phyloP scores from a whole-genome alignment of 2,797 vertebrate species.

The Poeciliopsis gracilis region DNA sequence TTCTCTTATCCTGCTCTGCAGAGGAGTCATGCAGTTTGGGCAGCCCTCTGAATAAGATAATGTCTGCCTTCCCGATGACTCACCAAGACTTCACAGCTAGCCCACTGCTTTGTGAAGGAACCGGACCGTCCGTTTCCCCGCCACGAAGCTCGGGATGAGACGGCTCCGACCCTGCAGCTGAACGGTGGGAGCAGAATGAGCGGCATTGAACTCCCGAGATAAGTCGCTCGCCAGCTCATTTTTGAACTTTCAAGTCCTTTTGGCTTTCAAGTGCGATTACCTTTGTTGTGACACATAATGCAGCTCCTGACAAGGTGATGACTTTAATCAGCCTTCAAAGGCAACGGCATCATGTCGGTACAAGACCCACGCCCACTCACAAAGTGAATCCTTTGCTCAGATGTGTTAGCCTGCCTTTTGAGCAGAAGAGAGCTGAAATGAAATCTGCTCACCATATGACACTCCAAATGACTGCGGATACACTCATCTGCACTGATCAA shows the following conservation, averaged over 20 bases:
- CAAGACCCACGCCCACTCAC: conserved; percentile 1
- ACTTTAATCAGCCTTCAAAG: conserved; percentile 65
- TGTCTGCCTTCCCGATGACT: conserved; percentile 60
- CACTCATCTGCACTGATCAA: conserved; percentile 2
- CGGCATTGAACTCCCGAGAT: conserved; percentile 40
- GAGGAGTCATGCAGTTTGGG: conserved; percentile 36
- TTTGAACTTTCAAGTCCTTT: conserved; percentile 40
- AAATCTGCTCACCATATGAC: not conserved
- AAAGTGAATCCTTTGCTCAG: conserved; percentile 3
- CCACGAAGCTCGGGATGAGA: conserved; percentile 37
- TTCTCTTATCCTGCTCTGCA: not conserved
- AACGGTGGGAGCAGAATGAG: conserved; percentile 32
- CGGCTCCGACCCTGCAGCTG: conserved; percentile 23
- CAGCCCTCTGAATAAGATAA: conserved; percentile 58
- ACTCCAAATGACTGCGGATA: not conserved
- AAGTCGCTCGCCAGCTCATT: conserved; percentile 23
- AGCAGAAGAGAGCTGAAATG: conserved; percentile 10
- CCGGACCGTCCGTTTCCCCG: conserved; percentile 2
- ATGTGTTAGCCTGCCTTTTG: not conserved
- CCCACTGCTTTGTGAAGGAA: conserved; percentile 35
- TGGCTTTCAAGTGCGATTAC: conserved; percentile 63
- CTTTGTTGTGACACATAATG: conserved; percentile 35
- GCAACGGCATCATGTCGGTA: conserved; percentile 15
- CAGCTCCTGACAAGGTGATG: conserved; percentile 36
- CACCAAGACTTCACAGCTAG: conserved; percentile 50